Percentiles rank a stretch among this genome's conserved stretches.
Conservation (phyloP, 2,797 vertebrate species). For the Allobates femoralis region DNA sequence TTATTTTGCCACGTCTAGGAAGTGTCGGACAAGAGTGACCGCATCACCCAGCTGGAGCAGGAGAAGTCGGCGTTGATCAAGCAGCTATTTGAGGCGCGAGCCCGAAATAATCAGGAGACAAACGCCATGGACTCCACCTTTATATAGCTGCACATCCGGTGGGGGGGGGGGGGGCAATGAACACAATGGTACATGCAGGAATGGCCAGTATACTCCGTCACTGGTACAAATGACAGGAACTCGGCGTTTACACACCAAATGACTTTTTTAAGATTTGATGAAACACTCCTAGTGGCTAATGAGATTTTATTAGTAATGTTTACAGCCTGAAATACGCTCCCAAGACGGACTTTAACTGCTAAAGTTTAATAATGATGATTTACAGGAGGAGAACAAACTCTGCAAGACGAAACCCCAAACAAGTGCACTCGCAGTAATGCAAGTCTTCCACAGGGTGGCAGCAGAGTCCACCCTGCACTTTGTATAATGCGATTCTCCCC, state of each 20-base stretch:
- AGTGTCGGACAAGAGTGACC: constrained; percentile 90
- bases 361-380: too few species aligned
- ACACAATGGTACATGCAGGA: too few species aligned
- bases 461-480: background rate
- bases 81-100: constrained; percentile 92
- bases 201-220: background rate
- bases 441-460: background rate
- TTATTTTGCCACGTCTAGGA: constrained; percentile 79
- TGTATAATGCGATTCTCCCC: background rate
- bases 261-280: background rate
- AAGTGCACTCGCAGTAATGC: background rate
- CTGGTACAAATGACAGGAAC: too few species aligned
- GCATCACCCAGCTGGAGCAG: constrained; percentile 93
- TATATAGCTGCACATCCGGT: constrained; percentile 79
- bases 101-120: constrained; percentile 78
- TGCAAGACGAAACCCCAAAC: too few species aligned
- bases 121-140: constrained; percentile 94
- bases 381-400: too few species aligned
- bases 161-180: too few species aligned
- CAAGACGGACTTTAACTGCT: background rate
- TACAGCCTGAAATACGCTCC: background rate
- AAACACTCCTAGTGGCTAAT: constrained; percentile 3
- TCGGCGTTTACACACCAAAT: background rate
- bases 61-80: constrained; percentile 95
- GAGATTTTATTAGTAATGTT: background rate